These are phyloP conservation scores for Araneus ventricosus DNA, from an alignment of 1,140 invertebrate species.

Conservation along the genomic window DNA sequence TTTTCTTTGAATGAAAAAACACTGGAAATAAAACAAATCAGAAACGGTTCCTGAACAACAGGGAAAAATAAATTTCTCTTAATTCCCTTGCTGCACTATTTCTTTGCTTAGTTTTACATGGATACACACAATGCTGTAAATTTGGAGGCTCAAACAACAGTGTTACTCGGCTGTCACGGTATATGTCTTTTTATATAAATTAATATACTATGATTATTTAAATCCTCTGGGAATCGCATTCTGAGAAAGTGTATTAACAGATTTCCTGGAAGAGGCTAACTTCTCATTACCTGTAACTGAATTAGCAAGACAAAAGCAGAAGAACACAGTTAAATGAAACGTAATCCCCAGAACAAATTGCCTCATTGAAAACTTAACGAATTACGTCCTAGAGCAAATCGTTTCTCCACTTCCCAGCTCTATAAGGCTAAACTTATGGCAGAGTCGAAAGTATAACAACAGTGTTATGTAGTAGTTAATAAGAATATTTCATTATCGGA, in stretches of 20 bases:
- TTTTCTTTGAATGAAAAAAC: too few species aligned
- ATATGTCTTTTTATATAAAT: not conserved
- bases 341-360: not conserved
- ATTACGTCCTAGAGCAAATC: not conserved
- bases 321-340: not conserved
- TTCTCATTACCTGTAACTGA: not conserved
- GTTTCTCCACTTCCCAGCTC: not conserved
- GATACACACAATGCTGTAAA: not conserved
- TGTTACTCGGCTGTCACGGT: not conserved
- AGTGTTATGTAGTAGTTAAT: not conserved
- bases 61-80: too few species aligned
- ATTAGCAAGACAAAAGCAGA: not conserved
- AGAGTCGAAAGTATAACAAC: not conserved
- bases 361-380: not conserved
- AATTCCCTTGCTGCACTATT: too few species aligned
- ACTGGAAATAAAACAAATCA: too few species aligned
- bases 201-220: not conserved
- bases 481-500: slow-evolving; percentile 32
- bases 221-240: too few species aligned
- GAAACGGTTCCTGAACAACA: too few species aligned
- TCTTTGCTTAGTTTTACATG: too few species aligned
- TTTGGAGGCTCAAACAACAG: too few species aligned
- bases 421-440: not conserved
- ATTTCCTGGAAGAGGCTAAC: not conserved
- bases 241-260: too few species aligned